Conservation (phyloP, 2,113 vertebrate genomes). For the Cyphomyrus plagiostoma region DNA sequence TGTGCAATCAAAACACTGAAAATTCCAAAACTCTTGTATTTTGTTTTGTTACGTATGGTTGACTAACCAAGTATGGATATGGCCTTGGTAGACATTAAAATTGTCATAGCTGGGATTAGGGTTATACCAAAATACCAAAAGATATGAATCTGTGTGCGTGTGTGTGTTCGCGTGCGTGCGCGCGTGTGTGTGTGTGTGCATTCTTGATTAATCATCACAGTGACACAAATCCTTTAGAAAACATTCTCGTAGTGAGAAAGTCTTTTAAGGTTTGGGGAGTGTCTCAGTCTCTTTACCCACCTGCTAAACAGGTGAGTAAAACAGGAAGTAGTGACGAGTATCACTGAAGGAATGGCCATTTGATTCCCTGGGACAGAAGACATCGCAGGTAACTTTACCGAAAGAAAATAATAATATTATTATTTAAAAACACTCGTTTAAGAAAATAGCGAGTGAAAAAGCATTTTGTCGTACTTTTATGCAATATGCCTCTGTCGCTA, state of each 20-base stretch:
- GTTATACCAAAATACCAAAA: not conserved
- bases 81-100: not conserved
- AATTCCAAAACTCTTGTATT: not conserved
- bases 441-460: not conserved
- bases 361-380: not conserved
- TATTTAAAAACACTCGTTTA: not conserved
- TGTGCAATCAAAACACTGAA: not conserved
- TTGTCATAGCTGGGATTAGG: not conserved
- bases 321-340: not conserved
- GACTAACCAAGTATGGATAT: not conserved
- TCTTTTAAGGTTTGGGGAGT: not conserved
- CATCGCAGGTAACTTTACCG: not conserved
- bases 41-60: not conserved
- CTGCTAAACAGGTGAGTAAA: not conserved
- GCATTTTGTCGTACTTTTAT: not conserved
- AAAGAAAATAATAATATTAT: not conserved
- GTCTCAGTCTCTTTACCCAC: not conserved
- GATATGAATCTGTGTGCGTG: not conserved
- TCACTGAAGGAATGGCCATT: not conserved
- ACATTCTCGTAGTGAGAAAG: not conserved
- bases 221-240: not conserved
- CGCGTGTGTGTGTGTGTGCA: not conserved
- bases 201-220: not conserved
- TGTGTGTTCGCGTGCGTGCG: not conserved
- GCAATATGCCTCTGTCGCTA: not conserved